Evolutionary conservation across 2,113 vertebrate species (phyloP), one percentile per base, ranked within the genome.

Genomic region (Engystomops pustulosus): DNA sequence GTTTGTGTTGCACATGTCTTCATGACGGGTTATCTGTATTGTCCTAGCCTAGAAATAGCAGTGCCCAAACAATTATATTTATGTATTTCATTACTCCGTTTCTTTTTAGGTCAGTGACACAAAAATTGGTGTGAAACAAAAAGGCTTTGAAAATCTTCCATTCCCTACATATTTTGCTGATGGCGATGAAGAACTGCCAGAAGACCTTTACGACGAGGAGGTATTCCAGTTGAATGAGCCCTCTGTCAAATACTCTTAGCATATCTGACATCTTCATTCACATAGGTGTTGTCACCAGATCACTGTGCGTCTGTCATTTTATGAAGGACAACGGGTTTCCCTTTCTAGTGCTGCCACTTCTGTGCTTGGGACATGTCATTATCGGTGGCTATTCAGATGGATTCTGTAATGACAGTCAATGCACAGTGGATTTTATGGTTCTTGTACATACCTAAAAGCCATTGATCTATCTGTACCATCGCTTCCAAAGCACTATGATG

Each of bases 141-240:
- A 83, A 25, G 87, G 93, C 78, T 87, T 89, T 3, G 87, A 92
- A 87, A 91, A 91, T 88, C 94, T 94, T 10, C 97, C 96, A 0
- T 99, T 99, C 86, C 98, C 98, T 49, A 99, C 97, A 0, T 98
- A 92, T 89, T 99, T 98, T 87, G 93, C 93, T 53, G 97, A 99
- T 86, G 95, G 94, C 70, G 95, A 97, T 0, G 93, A 94, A 41
- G 81, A 95, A 11, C 92, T 99, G 2, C 93, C 95, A 1, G 98
- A 99, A 89, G 96, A 99, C 85, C 87, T 99, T 79, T 99, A 93
- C 2, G 95, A 96, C 14, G 89, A 95, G 0, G 86, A 94, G 15
- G 30, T 99, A 87, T 98, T 95, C 80, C 89, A 96, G 87, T 95
- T 95, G 88, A 91, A 90, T 0, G 93, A 96, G 2, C 92, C 93